These are phyloP conservation scores for Colius striatus DNA, from an alignment of 2,113 vertebrate genomes.

Conservation along the genomic window DNA sequence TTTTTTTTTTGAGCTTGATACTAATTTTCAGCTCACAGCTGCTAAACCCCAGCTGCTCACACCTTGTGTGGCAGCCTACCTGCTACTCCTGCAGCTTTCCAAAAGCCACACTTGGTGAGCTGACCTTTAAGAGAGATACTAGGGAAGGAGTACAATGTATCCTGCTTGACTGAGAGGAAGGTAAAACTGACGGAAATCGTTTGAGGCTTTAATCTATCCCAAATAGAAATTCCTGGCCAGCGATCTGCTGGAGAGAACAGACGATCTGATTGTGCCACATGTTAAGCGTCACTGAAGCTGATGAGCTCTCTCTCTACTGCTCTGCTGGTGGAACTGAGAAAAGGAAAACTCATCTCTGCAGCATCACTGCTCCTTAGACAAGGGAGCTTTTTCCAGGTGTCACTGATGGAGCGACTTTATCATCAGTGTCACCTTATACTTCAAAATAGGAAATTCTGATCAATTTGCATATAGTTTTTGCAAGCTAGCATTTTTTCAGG, in stretches of 20 bases:
- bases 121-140: background rate
- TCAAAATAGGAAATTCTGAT: background rate
- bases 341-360: background rate
- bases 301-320: background rate
- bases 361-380: background rate
- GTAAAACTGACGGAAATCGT: background rate
- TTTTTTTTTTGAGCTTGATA: background rate
- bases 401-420: background rate
- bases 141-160: background rate
- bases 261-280: background rate
- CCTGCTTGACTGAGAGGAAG: background rate
- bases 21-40: constrained; percentile 29
- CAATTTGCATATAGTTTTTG: background rate
- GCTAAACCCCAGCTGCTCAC: background rate
- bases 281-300: background rate
- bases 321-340: background rate
- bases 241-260: background rate
- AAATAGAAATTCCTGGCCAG: background rate
- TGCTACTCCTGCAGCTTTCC: background rate
- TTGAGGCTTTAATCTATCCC: background rate
- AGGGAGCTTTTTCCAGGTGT: background rate
- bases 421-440: background rate
- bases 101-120: background rate
- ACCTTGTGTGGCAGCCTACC: background rate
- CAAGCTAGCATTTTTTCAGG: background rate